phyloP scores from a whole-genome alignment of 2,888 invertebrate species.

The Hydriomena furcata region DNA sequence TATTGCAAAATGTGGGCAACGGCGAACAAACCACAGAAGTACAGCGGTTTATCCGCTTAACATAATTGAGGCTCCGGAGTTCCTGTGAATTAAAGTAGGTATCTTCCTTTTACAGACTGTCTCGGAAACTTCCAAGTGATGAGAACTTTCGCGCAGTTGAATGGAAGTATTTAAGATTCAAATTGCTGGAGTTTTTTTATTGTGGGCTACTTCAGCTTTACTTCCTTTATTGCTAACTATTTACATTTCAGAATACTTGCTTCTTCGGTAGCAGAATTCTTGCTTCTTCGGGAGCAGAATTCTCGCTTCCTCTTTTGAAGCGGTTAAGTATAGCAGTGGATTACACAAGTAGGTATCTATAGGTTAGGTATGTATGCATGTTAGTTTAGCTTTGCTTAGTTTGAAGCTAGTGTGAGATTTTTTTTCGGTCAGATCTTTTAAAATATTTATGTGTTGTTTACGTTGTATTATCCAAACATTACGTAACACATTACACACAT shows the following conservation, averaged over 20 bases:
- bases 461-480: too few species aligned
- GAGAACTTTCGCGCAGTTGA: slow-evolving; percentile 24
- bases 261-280: neutral
- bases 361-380: too few species aligned
- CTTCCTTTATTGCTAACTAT: slow-evolving; percentile 26
- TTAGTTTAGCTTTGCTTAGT: too few species aligned
- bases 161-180: slow-evolving; percentile 29
- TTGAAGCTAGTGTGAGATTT: too few species aligned
- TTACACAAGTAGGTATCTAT: too few species aligned
- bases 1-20: neutral
- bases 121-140: slow-evolving; percentile 21
- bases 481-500: too few species aligned
- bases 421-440: too few species aligned
- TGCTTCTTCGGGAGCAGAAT: neutral
- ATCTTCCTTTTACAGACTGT: slow-evolving; percentile 22
- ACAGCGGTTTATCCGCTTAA: slow-evolving; percentile 13
- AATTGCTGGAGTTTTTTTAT: slow-evolving; percentile 26
- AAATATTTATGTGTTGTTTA: too few species aligned
- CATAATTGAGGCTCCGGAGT: slow-evolving; percentile 16
- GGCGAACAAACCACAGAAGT: neutral
- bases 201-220: slow-evolving; percentile 12
- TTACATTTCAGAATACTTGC: slow-evolving; percentile 15
- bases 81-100: slow-evolving; percentile 23
- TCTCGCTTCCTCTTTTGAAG: too few species aligned
- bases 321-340: too few species aligned